Evolutionary conservation across 2,113 vertebrate genomes (phyloP), one percentile per base, ranked within the genome.

Genomic region (Thunnus maccoyii): DNA sequence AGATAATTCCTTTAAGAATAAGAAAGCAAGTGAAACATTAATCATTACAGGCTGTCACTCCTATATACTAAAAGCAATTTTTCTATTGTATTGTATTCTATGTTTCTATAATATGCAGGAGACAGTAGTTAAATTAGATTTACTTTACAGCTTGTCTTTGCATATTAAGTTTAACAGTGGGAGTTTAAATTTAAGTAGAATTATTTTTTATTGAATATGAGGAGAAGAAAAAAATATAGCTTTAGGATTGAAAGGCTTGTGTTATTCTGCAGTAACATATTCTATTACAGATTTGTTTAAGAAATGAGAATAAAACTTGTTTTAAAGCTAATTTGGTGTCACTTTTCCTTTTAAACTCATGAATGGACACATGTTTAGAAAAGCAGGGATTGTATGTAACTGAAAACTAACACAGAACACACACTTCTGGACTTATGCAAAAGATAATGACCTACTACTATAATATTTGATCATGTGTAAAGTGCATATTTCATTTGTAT

Each of bases 1-100:
- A 73, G 74, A 76, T 77, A 60, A 78, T 46, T 69, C 51, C 41
- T 80, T 66, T 41, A 72, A 64, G 47, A 41, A 41, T 41, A 52
- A 52, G 15, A 78, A 71, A 22, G 17, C 47, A 81, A 48, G 41
- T 82, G 22, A 72, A 77, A 66, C 52, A 48, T 11, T 58, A 75
- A 63, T 85, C 11, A 63, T 51, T 60, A 47, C 30, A 54, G 47
- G 5, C 54, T 60, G 20, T 6, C 2, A 7, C 25, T 71, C 0
- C 13, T 32, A 50, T 62, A 62, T 67, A n/a, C 44, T 50, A 55
- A 57, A 32, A 80, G 18, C 10, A 57, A 7, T 18, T 51, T 27
- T 54, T 18, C 3, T 52, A n/a, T 65, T 60, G 22, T 47, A 66
- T 25, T 20, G 2, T 9, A 10, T 62, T 41, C 2, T 54, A 13